Evolutionary conservation across 1,140 invertebrate species (phyloP), one percentile per base, ranked within the genome.

Genomic region (Zaprionus capensis): DNA sequence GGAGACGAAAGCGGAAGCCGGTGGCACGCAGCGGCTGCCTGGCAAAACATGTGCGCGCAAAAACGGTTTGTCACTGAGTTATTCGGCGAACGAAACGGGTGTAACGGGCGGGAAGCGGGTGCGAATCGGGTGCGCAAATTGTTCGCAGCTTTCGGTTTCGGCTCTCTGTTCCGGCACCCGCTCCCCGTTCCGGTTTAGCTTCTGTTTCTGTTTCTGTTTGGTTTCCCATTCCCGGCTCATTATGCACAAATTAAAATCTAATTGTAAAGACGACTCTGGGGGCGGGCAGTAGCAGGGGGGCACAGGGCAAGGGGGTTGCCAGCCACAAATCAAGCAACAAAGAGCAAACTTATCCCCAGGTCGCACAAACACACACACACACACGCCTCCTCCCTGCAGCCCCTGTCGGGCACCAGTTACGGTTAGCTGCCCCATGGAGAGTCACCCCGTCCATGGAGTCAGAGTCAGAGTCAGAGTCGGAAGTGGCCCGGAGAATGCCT

Each of bases 191-290:
- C 5, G 68, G 17, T 55, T 53, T 53, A 67, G 74, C 64, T 70
- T 51, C 71, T 57, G 36, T 49, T 69, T 56, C 24, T 12, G 65
- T n/a, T 58, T 28, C 61, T 78, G 78, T 74, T 71, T 64, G 64
- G 24, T 51, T 68, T 51, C 61, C 78, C 76, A 31, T 26, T 41
- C 53, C 72, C 41, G 26, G 44, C 65, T 64, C 71, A 86, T 79
- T 86, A 76, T 82, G 79, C 66, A 64, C 76, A 87, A 86, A 87
- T 86, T 82, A 80, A 86, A 86, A 80, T 82, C 77, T 77, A 72
- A 86, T 82, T 80, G 68, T 76, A 72, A 76, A 63, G 71, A 71
- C 67, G 69, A 64, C 76, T 58, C 17, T 31, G 22, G 26, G 14
- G 9, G 57, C 4, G 12, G 36, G 34, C 15, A 11, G n/a, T n/a